These are phyloP conservation scores for Squalus acanthias DNA, from an alignment of 2,797 vertebrate species.

Conservation along the genomic window DNA sequence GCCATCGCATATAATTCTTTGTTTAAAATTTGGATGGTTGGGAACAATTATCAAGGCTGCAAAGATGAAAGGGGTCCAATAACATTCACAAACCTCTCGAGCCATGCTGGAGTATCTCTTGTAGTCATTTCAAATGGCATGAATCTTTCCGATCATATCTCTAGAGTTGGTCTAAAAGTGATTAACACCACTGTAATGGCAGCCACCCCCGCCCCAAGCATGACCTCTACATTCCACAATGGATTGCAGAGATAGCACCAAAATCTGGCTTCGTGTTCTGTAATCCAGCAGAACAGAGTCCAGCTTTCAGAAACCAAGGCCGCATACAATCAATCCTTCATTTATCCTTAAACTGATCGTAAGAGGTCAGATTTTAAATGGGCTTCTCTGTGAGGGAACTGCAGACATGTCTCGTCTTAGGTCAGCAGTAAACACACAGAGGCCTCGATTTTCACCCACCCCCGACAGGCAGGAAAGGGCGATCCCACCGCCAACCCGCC, in stretches of 20 bases:
- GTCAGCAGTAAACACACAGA: neutral
- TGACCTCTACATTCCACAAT: neutral
- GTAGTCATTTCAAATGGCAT: neutral
- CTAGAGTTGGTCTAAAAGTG: neutral
- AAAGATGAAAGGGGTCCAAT: neutral
- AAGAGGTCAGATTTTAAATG: neutral
- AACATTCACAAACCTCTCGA: neutral
- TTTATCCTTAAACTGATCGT: neutral
- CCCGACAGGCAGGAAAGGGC: neutral
- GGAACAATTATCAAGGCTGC: too few species aligned
- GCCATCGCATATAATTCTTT: neutral
- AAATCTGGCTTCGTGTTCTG: neutral
- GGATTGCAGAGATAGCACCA: neutral
- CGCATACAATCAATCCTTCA: neutral
- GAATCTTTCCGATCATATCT: neutral
- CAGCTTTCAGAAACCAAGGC: neutral
- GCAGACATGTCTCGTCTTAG: neutral
- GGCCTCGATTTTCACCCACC: neutral
- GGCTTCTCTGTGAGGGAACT: neutral
- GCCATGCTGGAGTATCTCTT: neutral
- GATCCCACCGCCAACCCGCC: neutral
- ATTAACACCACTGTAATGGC: neutral
- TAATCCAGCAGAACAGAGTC: neutral
- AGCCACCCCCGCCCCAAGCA: neutral
- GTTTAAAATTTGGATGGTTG: neutral